These are phyloP conservation scores for Lepidonotus clava DNA, from an alignment of 2,888 invertebrate species.

Conservation along the genomic window DNA sequence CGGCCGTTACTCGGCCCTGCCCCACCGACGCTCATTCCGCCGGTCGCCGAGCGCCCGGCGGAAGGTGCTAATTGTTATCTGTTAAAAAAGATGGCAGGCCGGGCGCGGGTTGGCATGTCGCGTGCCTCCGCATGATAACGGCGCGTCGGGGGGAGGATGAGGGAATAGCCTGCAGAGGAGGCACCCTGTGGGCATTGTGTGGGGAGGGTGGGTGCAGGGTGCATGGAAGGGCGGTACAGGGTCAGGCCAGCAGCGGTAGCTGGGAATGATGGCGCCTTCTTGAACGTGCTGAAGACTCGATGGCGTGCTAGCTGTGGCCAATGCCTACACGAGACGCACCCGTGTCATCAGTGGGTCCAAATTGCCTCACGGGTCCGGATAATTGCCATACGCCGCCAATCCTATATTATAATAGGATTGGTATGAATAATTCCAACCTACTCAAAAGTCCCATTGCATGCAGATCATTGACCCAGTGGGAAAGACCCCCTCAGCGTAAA, in stretches of 20 bases:
- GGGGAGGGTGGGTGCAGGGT: background rate
- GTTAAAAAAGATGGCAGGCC: slow-evolving; percentile 34
- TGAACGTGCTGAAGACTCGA: slow-evolving; percentile 5
- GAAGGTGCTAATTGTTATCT: slow-evolving; percentile 42
- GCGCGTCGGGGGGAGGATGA: background rate
- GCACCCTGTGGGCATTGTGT: background rate
- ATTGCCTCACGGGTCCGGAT: no score
- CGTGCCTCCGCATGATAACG: slow-evolving; percentile 33
- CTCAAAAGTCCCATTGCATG: no score
- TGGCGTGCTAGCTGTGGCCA: background rate
- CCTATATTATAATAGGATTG: no score
- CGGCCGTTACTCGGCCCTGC: background rate
- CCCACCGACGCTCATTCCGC: background rate
- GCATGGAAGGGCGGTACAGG: background rate
- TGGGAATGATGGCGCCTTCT: background rate
- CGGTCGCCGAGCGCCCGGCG: background rate
- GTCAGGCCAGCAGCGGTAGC: background rate
- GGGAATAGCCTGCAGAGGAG: background rate
- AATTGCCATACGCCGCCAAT: no score
- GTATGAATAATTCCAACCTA: no score
- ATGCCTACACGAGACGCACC: background rate
- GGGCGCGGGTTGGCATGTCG: slow-evolving; percentile 9
- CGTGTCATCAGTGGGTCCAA: background rate
- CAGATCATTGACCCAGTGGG: no score
- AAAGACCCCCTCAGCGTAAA: no score